Evolutionary conservation across 1,140 invertebrate genomes (phyloP).

Genomic region (Calliopsis andreniformis): DNA sequence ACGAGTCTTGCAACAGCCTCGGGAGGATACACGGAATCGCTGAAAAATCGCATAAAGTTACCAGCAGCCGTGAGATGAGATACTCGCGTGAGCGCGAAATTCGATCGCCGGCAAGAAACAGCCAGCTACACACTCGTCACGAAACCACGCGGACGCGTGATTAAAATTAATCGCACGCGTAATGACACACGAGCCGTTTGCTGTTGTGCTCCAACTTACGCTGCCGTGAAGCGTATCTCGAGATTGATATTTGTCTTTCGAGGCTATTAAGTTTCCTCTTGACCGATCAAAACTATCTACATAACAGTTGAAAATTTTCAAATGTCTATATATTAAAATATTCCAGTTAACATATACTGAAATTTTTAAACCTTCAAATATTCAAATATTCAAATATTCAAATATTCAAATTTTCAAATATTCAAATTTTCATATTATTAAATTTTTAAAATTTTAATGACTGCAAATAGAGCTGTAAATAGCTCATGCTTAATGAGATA

Average conservation of each 20-base stretch:
- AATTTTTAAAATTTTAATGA: too few relatives aligned
- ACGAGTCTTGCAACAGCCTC: background rate
- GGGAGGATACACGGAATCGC: background rate
- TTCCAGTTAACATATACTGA: too few relatives aligned
- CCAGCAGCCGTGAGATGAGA: background rate
- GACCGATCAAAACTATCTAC: too few relatives aligned
- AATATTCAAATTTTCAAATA: too few relatives aligned
- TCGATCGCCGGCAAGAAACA: constrained; percentile 5
- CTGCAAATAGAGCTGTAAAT: too few relatives aligned
- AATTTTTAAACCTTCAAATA: too few relatives aligned
- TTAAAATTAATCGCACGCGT: constrained; percentile 23
- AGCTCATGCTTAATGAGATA: too few relatives aligned
- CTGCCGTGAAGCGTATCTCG: background rate
- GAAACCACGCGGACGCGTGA: constrained; percentile 11
- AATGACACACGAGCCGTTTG: constrained; percentile 16
- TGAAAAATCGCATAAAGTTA: background rate
- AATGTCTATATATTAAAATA: too few relatives aligned
- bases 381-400: too few relatives aligned
- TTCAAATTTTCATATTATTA: too few relatives aligned
- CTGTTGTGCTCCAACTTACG: background rate
- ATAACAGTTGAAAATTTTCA: too few relatives aligned
- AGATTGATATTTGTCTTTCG: background rate
- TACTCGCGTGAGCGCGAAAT: constrained; percentile 15
- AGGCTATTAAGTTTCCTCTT: background rate
- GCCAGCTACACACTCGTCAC: constrained; percentile 2